Evolutionary conservation across 2,888 invertebrate genomes (phyloP).

Genomic region (Cyrtodaria siliqua): DNA sequence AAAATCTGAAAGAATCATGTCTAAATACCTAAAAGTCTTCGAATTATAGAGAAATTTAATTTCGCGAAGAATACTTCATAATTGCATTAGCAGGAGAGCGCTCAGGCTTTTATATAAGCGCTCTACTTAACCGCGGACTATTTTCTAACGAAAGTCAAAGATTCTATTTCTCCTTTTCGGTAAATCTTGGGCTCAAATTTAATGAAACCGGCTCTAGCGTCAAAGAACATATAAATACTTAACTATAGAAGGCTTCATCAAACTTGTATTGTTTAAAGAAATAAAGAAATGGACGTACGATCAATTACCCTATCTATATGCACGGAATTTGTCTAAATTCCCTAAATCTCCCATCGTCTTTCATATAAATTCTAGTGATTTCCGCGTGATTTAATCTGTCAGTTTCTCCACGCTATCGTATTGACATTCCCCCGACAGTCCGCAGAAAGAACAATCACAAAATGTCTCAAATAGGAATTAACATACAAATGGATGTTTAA

Average conservation of each 20-base stretch:
- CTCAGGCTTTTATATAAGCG: constrained; percentile 56
- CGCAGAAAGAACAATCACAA: constrained; percentile 34
- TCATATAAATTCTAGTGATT: constrained; percentile 53
- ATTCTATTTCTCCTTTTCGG: constrained; percentile 54
- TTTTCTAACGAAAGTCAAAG: constrained; percentile 29
- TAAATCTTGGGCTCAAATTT: constrained; percentile 49
- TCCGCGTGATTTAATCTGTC: constrained; percentile 60
- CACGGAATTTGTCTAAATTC: constrained; percentile 60
- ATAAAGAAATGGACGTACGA: constrained; percentile 51
- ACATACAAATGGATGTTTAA: constrained; percentile 68
- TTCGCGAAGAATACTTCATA: constrained; percentile 67
- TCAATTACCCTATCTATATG: constrained; percentile 66
- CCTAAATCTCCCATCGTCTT: constrained; percentile 38
- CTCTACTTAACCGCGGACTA: constrained; percentile 44
- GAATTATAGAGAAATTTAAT: constrained; percentile 70
- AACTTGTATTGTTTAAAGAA: constrained; percentile 56
- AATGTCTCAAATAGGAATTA: constrained; percentile 59
- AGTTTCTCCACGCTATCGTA: constrained; percentile 47
- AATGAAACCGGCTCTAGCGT: constrained; percentile 55
- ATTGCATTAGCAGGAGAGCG: constrained; percentile 64
- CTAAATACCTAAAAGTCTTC: constrained; percentile 66
- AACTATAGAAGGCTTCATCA: constrained; percentile 43
- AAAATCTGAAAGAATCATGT: constrained; percentile 62
- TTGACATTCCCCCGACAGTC: constrained; percentile 50
- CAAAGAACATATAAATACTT: constrained; percentile 52